These are phyloP conservation scores for Ectropis crepuscularia DNA, from an alignment of 2,888 invertebrate genomes.

Conservation along the genomic window DNA sequence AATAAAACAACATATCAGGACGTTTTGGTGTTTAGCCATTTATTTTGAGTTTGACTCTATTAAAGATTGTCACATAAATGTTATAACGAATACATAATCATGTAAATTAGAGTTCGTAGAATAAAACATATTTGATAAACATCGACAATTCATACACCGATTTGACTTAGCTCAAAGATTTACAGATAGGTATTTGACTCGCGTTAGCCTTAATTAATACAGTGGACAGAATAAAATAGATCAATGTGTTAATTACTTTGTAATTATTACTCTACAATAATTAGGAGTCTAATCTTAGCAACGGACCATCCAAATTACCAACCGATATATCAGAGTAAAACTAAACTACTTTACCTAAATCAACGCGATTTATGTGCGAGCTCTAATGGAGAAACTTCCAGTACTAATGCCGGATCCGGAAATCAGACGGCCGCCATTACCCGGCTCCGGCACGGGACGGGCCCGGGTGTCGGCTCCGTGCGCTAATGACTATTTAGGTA, in stretches of 20 bases:
- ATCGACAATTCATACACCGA: too few relatives aligned
- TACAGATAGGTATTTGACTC: too few relatives aligned
- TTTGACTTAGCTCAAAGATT: too few relatives aligned
- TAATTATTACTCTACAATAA: background rate
- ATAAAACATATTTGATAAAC: too few relatives aligned
- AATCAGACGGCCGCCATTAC: slow-evolving; percentile 45
- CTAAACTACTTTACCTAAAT: slow-evolving; percentile 52
- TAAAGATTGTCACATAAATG: too few relatives aligned
- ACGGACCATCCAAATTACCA: slow-evolving; percentile 34
- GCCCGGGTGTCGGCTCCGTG: slow-evolving; percentile 15
- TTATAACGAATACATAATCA: too few relatives aligned
- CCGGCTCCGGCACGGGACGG: background rate
- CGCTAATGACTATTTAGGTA: slow-evolving; percentile 48
- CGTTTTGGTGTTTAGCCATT: too few relatives aligned
- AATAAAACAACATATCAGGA: too few relatives aligned
- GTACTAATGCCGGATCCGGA: slow-evolving; percentile 47
- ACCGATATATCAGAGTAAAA: slow-evolving; percentile 40
- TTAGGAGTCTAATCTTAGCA: slow-evolving; percentile 19
- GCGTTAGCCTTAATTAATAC: too few relatives aligned
- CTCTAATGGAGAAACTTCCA: slow-evolving; percentile 59
- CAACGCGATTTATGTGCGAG: slow-evolving; percentile 59
- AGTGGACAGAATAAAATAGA: too few relatives aligned
- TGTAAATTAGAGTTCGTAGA: too few relatives aligned
- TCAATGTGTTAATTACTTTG: background rate
- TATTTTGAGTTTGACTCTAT: too few relatives aligned